A percentile compares a stretch with the other conserved stretches of the same genome.
Conservation (phyloP, 2,797 vertebrate species). For the Tenualosa ilisha region DNA sequence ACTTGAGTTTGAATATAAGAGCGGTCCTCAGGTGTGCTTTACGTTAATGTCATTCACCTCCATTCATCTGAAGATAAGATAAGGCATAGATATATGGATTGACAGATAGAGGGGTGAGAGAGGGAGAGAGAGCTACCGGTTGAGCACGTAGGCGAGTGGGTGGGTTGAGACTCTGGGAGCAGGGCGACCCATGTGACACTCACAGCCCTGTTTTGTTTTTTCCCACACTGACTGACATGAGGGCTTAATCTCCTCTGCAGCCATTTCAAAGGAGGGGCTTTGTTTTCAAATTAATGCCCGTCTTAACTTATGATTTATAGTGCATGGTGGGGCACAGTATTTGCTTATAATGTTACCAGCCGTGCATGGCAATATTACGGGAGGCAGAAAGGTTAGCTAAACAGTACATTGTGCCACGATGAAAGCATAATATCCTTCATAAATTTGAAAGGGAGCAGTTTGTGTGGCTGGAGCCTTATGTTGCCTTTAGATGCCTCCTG, state of each 20-base stretch:
- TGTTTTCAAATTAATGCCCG: constrained; percentile 59
- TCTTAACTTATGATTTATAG: constrained; percentile 66
- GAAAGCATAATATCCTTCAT: constrained; percentile 20
- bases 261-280: constrained; percentile 61
- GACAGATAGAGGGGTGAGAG: background rate
- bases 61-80: background rate
- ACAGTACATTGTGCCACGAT: constrained; percentile 37
- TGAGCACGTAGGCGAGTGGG: constrained; percentile 16
- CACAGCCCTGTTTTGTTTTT: constrained; percentile 74
- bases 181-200: constrained; percentile 72
- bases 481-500: constrained; percentile 14
- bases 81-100: background rate
- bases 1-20: background rate
- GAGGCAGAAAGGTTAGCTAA: constrained; percentile 46
- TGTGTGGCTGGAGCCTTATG: background rate
- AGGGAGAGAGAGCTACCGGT: background rate
- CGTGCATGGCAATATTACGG: constrained; percentile 54
- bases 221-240: constrained; percentile 78
- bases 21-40: background rate
- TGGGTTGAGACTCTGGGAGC: constrained; percentile 68
- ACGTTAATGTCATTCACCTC: background rate
- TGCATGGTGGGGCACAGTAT: constrained; percentile 61
- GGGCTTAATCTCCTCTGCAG: constrained; percentile 67
- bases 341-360: constrained; percentile 65
- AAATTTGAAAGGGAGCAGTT: background rate